Evolutionary conservation across 2,888 invertebrate species (phyloP), one percentile per base, ranked within the genome.

Genomic region (Cremastobaeus sp.): DNA sequence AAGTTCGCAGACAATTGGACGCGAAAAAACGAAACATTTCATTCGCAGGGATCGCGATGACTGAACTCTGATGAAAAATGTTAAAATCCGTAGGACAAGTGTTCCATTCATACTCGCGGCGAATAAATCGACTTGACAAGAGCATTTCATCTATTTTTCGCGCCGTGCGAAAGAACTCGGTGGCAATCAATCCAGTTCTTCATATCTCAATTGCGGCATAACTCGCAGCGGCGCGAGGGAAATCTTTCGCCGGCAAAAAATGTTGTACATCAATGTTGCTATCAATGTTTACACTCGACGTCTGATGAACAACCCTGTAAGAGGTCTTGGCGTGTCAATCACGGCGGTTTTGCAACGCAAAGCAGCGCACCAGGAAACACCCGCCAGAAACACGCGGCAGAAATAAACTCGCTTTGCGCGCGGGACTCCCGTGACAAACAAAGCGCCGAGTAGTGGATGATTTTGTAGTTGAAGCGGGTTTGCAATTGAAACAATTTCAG

Each of bases 161-260:
- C 21, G 20, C 32, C 21, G 1, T 11, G 18, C n/a, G n/a, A n/a
- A 37, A 28, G 48, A 48, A 30, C 30, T 14, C 15, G 14, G 34
- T 14, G 39, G 48, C 39, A 48, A 39, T 48, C 39, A 47, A 45
- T 37, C 59, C 32, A 39, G 62, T 57, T 15, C 45, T 62, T 41
- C 50, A 43, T 43, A 62, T 52, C 62, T 62, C 62, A 62, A 62
- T 62, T 52, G 35, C 25, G 21, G 25, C 50, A 52, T 50, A 50
- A 62, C 50, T 34, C 34, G 50, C 41, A 41, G 12, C 43, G 34
- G 25, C 34, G 25, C 32, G 12, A 62, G 50, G 20, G 32, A 60
- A 34, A 34, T 3, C 34, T 17, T 17, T 41, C 30, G 34, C 3
- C 11, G 30, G 1, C n/a, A 50, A 62, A 50, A 62, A 48, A 50